Conservation (phyloP, 2,888 invertebrate species). For the Drosophila putrida region DNA sequence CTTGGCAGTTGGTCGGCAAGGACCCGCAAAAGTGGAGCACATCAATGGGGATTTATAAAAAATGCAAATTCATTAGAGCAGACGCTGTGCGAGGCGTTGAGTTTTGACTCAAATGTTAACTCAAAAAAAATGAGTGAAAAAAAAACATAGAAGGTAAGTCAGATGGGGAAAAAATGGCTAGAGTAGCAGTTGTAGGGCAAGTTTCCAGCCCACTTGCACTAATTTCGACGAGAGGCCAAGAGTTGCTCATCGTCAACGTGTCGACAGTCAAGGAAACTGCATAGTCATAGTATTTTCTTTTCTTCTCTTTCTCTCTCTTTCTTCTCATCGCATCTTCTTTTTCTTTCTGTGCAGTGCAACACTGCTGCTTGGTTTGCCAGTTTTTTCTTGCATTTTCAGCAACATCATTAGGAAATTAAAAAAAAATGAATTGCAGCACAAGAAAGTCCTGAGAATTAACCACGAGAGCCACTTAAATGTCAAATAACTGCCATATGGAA, state of each 20-base stretch:
- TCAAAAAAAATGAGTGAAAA: background rate
- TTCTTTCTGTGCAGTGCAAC: background rate
- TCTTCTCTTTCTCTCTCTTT: background rate
- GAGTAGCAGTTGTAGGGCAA: conserved; percentile 2
- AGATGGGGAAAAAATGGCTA: conserved; percentile 7
- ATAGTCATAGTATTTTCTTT: conserved; percentile 53
- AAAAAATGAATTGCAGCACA: conserved; percentile 28
- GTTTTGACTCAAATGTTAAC: conserved; percentile 51
- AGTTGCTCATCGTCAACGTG: conserved; percentile 40
- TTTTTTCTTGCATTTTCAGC: conserved; percentile 33
- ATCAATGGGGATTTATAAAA: conserved; percentile 80
- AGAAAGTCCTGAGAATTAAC: conserved; percentile 10
- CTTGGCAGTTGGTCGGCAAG: conserved; percentile 53
- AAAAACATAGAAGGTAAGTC: background rate
- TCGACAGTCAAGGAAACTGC: conserved; percentile 62
- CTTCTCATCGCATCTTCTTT: background rate
- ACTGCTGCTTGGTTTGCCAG: background rate
- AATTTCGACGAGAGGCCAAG: conserved; percentile 36
- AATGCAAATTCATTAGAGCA: conserved; percentile 79
- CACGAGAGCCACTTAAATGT: conserved; percentile 1
- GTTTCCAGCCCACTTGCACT: conserved; percentile 32
- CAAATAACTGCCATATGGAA: conserved; percentile 7
- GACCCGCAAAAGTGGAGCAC: conserved; percentile 63
- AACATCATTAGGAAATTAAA: conserved; percentile 75
- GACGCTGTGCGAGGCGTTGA: conserved; percentile 53